phyloP scores from a whole-genome alignment of 2,888 invertebrate species.

The Amiota mariae region DNA sequence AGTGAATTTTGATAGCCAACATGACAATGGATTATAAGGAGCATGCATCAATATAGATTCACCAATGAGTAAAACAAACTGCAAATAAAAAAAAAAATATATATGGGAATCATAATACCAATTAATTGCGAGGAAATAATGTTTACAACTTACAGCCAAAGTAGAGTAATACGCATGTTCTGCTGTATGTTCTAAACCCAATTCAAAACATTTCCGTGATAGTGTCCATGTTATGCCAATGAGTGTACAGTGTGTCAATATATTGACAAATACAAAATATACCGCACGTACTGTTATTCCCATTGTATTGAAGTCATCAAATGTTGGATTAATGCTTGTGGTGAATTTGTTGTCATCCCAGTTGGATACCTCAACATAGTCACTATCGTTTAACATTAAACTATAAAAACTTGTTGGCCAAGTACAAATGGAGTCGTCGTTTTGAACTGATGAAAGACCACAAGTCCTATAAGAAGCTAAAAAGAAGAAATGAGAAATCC shows the following conservation, averaged over 20 bases:
- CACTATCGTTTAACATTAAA: neutral
- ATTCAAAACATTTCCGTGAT: slow-evolving; percentile 58
- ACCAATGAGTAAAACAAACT: slow-evolving; percentile 68
- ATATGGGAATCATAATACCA: neutral
- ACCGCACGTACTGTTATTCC: slow-evolving; percentile 14
- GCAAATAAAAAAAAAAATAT: slow-evolving; percentile 15
- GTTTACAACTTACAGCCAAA: slow-evolving; percentile 63
- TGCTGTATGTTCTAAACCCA: slow-evolving; percentile 67
- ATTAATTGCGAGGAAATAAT: neutral
- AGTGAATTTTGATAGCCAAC: neutral
- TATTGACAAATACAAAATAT: slow-evolving; percentile 45
- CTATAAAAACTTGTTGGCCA: too few relatives aligned
- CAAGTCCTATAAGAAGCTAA: too few relatives aligned
- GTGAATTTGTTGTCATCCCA: neutral
- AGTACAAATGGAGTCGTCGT: too few relatives aligned
- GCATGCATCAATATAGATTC: slow-evolving; percentile 68
- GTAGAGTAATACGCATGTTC: slow-evolving; percentile 71
- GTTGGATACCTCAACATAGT: neutral
- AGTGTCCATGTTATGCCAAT: slow-evolving; percentile 52
- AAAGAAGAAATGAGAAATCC: too few relatives aligned
- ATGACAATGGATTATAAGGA: slow-evolving; percentile 30
- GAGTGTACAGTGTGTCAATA: slow-evolving; percentile 51
- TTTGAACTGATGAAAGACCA: too few relatives aligned
- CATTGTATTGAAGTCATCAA: neutral
- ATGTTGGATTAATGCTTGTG: neutral